A percentile compares a stretch with the other conserved stretches of the same genome.
Evolutionary conservation across 1,140 invertebrate genomes (phyloP).

Genomic region (Drosophila sp.): DNA sequence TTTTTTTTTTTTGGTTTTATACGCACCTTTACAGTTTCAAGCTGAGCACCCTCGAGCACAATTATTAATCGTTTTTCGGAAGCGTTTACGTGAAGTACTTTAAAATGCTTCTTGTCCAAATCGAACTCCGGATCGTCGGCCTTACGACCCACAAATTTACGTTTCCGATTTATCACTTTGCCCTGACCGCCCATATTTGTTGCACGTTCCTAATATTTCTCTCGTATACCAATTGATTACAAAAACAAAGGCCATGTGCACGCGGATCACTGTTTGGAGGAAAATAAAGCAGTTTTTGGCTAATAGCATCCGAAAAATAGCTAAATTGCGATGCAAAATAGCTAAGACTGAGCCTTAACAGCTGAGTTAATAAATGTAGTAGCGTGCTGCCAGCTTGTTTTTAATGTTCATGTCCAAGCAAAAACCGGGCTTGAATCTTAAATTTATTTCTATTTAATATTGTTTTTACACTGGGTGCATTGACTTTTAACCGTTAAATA

Average conservation of each 20-base stretch:
- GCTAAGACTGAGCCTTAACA: no score
- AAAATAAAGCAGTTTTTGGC: no score
- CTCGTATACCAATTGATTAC: constrained; percentile 1
- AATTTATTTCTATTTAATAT: no score
- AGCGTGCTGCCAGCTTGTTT: no score
- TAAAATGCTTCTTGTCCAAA: constrained; percentile 79
- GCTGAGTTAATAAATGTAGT: no score
- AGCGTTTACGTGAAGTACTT: constrained; percentile 71
- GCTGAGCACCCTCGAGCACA: constrained; percentile 96
- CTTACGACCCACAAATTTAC: constrained; percentile 70
- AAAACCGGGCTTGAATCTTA: no score
- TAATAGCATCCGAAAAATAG: no score
- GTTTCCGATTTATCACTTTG: constrained; percentile 69
- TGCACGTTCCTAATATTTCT: neutral
- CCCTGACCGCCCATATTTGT: constrained; percentile 68
- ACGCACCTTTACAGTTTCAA: constrained; percentile 97
- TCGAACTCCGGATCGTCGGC: constrained; percentile 81
- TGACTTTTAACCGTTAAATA: no score
- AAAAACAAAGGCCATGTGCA: constrained; percentile 51
- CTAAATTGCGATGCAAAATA: no score
- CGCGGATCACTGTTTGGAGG: no score
- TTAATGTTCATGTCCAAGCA: no score
- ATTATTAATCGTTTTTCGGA: constrained; percentile 96
- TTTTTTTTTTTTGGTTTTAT: neutral
- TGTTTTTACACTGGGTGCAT: no score